Base-by-base conservation (phyloP, 2,888 invertebrate genomes). In the Microchrysa polita region DNA sequence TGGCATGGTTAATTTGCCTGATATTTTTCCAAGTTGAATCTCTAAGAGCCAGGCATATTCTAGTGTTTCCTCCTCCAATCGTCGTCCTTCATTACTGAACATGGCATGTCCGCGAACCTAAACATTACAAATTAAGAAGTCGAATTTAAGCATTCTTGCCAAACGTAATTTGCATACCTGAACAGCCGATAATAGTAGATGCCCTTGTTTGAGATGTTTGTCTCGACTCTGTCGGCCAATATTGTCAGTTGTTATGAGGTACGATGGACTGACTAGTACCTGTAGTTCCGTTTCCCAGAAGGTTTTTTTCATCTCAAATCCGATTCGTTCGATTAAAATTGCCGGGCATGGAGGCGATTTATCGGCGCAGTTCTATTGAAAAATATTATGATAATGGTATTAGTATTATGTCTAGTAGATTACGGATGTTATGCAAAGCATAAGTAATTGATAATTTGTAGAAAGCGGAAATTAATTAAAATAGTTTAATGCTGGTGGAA, bases 11-110 rank as follows among this genome's bases (percentile, higher is more conserved):
- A 98, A 86, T 81, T 95, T 93, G 0, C 97, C 98, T 27, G 93
- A 94, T 16, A 99, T 85, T 83, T 97, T 96, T 0, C 98, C 98
- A 57, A 98, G 84, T 79, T 97, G 95, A 4, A 97, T 89, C 84
- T 99, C 98, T 79, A 98, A 90, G 79, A 98, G 87, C 99, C 99
- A 99, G 0, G 94, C 96, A 83, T 99, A 99, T 83, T 99, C 99
- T 18, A 98, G 85, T 0, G 98, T 97, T 80, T 98, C 98, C 83
- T 96, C 93, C 80, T 97, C 96, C 20, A 97, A 87, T 9, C 92
- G 90, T 76, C 96, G 88, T 72, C 95, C 96, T 73, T 94, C 91
- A 80, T 95, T 95, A 78, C 98, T 98, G 82, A 98, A 99, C 91
- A 97, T 94, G 0, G 96, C 97, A 83, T 97, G 96, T 0, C 98